These are phyloP conservation scores for Rhinopomastus cyanomelas DNA, from an alignment of 2,113 vertebrate species.

Conservation along the genomic window DNA sequence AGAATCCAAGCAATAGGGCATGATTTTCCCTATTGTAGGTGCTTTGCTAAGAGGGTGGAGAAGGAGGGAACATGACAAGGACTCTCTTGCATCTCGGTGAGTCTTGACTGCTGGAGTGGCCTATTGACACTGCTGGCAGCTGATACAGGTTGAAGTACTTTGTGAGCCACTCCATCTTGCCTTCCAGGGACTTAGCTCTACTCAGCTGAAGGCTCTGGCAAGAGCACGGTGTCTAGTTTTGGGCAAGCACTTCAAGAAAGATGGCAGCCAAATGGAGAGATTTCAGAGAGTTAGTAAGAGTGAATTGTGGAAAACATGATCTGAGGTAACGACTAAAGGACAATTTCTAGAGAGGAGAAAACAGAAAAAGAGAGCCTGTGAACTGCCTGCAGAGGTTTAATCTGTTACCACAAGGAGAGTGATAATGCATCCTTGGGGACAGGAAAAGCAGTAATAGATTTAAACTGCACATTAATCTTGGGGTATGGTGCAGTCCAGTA, in stretches of 20 bases:
- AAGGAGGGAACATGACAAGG: conserved; percentile 18
- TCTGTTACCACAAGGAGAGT: background rate
- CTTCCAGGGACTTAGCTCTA: background rate
- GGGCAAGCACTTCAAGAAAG: conserved; percentile 14
- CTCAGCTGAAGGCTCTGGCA: background rate
- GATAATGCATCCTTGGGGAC: background rate
- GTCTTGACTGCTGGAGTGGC: conserved; percentile 43
- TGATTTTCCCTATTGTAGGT: background rate
- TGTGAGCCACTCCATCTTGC: background rate
- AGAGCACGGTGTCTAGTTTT: background rate
- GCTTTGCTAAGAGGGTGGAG: background rate
- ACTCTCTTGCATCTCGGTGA: conserved; percentile 10
- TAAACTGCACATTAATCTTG: background rate
- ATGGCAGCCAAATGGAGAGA: background rate
- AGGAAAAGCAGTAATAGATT: background rate
- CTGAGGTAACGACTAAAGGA: background rate
- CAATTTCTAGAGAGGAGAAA: background rate
- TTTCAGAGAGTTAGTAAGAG: background rate
- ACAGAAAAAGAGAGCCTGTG: background rate
- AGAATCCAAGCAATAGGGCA: background rate
- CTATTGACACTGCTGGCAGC: conserved; percentile 16
- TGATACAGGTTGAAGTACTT: conserved; percentile 18
- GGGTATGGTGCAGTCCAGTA: too few species aligned
- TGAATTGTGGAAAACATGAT: background rate
- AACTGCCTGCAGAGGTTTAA: background rate